These are phyloP conservation scores for Decapterus maruadsi DNA, from an alignment of 2,797 vertebrate genomes.

Conservation along the genomic window DNA sequence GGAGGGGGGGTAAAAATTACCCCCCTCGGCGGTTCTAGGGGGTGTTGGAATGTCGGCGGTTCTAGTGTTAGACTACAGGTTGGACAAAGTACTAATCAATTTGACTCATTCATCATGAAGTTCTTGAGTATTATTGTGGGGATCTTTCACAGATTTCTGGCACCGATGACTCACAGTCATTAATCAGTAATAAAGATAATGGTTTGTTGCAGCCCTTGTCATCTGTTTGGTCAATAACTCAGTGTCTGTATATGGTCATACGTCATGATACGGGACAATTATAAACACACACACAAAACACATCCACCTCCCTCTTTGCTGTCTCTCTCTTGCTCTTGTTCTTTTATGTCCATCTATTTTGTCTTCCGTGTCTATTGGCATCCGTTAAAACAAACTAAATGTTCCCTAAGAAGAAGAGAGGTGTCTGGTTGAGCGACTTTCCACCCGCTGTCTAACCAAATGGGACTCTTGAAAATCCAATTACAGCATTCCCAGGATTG, in stretches of 20 bases:
- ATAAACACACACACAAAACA: too few relatives aligned
- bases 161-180: too few relatives aligned
- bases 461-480: not conserved
- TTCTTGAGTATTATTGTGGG: not conserved
- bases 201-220: too few relatives aligned
- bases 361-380: not conserved
- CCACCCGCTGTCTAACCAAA: not conserved
- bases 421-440: slow-evolving; percentile 4
- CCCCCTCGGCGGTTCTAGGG: too few relatives aligned
- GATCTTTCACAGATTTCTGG: too few relatives aligned
- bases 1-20: too few relatives aligned
- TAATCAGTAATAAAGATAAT: not conserved
- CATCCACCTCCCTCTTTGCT: too few relatives aligned
- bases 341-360: slow-evolving; percentile 44
- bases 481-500: slow-evolving; percentile 3
- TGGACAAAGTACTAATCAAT: not conserved
- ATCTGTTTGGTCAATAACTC: too few relatives aligned
- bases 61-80: not conserved
- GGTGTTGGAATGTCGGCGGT: too few relatives aligned
- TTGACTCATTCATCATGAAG: not conserved
- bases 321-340: slow-evolving; percentile 13
- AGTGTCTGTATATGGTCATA: not conserved
- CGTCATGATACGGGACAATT: too few relatives aligned
- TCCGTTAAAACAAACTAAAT: slow-evolving; percentile 3
- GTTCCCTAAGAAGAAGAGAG: not conserved